Conservation (phyloP, 2,797 vertebrate genomes). For the Paguma larvata region DNA sequence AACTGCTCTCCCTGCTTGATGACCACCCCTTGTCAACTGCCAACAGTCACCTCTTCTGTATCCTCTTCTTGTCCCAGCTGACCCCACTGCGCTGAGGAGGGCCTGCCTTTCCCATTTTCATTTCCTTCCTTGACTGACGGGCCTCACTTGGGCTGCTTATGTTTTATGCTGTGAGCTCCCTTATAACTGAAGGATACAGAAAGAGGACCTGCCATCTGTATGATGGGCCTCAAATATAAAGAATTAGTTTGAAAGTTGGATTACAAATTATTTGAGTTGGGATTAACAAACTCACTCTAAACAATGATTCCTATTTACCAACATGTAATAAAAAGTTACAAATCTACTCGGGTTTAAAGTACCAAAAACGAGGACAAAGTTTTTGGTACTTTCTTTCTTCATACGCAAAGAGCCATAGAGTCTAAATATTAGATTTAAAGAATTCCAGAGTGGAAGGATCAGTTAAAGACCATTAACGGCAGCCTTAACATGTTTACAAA, state of each 20-base stretch:
- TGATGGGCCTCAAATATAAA: background rate
- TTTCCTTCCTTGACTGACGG: background rate
- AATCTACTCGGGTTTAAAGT: constrained; percentile 38
- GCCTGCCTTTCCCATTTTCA: background rate
- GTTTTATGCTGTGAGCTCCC: background rate
- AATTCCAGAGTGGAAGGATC: background rate
- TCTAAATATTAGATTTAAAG: background rate
- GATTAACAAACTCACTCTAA: constrained; percentile 28
- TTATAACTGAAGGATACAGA: background rate
- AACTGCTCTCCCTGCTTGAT: background rate
- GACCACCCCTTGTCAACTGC: background rate
- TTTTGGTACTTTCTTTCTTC: background rate
- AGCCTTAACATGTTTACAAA: background rate
- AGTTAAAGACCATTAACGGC: background rate
- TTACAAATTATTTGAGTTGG: background rate
- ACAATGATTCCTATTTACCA: background rate
- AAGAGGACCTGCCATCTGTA: background rate
- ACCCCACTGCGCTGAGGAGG: background rate
- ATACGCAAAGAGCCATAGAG: background rate
- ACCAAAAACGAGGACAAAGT: background rate
- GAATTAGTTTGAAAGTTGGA: constrained; percentile 42
- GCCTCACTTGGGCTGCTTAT: background rate
- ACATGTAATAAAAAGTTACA: background rate
- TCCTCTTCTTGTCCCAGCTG: background rate
- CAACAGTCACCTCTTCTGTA: background rate